Percentiles rank a stretch among this genome's conserved stretches.
Evolutionary conservation across 1,140 invertebrate genomes (phyloP).

Genomic region (Zaprionus lachaisei): DNA sequence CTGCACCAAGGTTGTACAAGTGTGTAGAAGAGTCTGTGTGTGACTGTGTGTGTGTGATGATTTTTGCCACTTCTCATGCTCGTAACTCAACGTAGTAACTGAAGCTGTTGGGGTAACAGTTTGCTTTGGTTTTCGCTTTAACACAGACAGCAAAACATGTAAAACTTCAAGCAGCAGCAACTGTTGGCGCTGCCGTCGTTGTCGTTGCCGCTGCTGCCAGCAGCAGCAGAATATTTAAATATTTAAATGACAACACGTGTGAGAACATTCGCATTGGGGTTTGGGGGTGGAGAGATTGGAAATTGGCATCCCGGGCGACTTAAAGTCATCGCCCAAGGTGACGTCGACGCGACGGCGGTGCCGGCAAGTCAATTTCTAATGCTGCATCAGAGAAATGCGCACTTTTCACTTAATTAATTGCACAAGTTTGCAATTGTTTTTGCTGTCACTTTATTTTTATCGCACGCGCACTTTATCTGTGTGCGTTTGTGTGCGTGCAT

Average conservation of each 20-base stretch:
- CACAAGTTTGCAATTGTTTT: conserved; percentile 81
- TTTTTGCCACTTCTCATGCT: conserved; percentile 26
- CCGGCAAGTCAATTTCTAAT: conserved; percentile 48
- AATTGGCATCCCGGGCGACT: neutral
- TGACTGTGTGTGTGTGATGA: conserved; percentile 42
- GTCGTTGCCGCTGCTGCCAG: conserved; percentile 69
- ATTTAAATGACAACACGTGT: conserved; percentile 80
- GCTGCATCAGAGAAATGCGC: conserved; percentile 54
- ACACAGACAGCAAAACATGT: conserved; percentile 76
- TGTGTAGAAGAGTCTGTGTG: conserved; percentile 27
- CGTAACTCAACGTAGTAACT: conserved; percentile 17
- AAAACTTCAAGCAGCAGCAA: conserved; percentile 59
- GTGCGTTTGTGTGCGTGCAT: conserved; percentile 24
- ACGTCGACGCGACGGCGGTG: neutral
- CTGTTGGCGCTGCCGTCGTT: conserved; percentile 26
- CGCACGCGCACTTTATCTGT: conserved; percentile 66
- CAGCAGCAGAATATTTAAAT: conserved; percentile 71
- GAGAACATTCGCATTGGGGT: conserved; percentile 71
- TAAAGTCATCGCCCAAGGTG: conserved; percentile 19
- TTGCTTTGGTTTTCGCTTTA: conserved; percentile 75
- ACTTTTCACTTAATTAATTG: conserved; percentile 82
- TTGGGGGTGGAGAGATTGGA: conserved; percentile 15
- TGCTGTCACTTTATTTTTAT: conserved; percentile 82
- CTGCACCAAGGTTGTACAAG: conserved; percentile 12
- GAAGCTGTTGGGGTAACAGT: conserved; percentile 65